phyloP scores from a whole-genome alignment of 2,797 vertebrate genomes.

The Pantherophis vulpinus region DNA sequence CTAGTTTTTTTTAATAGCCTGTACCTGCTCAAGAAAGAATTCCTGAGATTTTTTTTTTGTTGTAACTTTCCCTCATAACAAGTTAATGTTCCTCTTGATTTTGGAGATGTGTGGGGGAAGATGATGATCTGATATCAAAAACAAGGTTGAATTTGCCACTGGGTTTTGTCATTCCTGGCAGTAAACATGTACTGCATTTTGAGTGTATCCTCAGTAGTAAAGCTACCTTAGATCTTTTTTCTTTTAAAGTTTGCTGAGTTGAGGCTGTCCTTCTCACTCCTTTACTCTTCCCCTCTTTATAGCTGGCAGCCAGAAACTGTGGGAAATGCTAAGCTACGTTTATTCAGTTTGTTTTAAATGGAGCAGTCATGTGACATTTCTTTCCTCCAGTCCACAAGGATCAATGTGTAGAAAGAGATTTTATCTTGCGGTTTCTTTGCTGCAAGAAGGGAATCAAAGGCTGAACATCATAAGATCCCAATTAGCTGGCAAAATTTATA shows the following conservation, averaged over 20 bases:
- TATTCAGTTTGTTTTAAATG: constrained; percentile 25
- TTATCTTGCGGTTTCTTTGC: neutral
- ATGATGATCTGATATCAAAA: neutral
- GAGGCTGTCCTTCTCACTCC: neutral
- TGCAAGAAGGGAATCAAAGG: neutral
- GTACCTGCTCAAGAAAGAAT: neutral
- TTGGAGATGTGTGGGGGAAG: neutral
- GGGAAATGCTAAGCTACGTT: neutral
- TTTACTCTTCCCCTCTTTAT: neutral
- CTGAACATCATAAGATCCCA: neutral
- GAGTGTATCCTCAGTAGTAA: neutral
- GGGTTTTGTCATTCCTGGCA: neutral
- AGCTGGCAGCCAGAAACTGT: neutral
- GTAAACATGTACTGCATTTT: neutral
- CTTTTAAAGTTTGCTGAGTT: neutral
- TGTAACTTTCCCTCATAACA: neutral
- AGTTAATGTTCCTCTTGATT: neutral
- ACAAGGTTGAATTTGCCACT: neutral
- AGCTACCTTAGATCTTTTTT: neutral
- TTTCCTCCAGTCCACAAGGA: neutral
- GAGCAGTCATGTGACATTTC: neutral
- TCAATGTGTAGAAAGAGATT: neutral
- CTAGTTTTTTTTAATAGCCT: neutral
- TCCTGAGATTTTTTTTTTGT: neutral
- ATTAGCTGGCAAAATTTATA: neutral